Evolutionary conservation across 2,888 invertebrate genomes (phyloP), one percentile per base, ranked within the genome.

Genomic region (Toxonevra muliebris): DNA sequence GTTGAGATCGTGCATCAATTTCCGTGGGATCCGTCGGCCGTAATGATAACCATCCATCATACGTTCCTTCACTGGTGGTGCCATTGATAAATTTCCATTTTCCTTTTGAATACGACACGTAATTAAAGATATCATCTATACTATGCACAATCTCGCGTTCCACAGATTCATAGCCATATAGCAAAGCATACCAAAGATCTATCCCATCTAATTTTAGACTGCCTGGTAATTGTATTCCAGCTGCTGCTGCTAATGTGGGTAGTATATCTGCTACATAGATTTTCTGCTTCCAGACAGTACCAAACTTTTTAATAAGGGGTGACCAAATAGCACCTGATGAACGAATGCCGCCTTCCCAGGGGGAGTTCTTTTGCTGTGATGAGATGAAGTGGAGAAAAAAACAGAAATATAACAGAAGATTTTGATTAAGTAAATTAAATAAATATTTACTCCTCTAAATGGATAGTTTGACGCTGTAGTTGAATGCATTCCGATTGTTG

Each of bases 331-430:
- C 89, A 0, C 92, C 92, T 1, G 90, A 90, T 0, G 92, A 92
- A 68, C 94, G 87, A 0, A 95, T 88, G 0, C 90, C 95, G 1
- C 97, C 97, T 85, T 97, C 96, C 89, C 92, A 95, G 1, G 94
- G 87, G 0, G 93, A 91, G 74, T 90, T 87, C 84, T 96, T 96
- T 83, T 90, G 87, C 90, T 89, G 74, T 1, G 42, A 30, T 64
- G 60, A 12, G 11, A n/a, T 40, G 67, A 55, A 50, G 8, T 5
- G n/a, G 10, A 45, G n/a, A 50, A 1, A 42, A 40, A 40, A 54
- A 13, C 52, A 41, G 9, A 17, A 54, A 12, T 11, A 53, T 40
- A n/a, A n/a, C n/a, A n/a, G 41, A 11, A 58, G 20, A 60, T 41
- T 19, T 45, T 42, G n/a, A 2, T 15, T 8, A 43, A 20, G 17